Evolutionary conservation across 2,888 invertebrate genomes (phyloP), one percentile per base, ranked within the genome.

Genomic region (Machimus atricapillus): DNA sequence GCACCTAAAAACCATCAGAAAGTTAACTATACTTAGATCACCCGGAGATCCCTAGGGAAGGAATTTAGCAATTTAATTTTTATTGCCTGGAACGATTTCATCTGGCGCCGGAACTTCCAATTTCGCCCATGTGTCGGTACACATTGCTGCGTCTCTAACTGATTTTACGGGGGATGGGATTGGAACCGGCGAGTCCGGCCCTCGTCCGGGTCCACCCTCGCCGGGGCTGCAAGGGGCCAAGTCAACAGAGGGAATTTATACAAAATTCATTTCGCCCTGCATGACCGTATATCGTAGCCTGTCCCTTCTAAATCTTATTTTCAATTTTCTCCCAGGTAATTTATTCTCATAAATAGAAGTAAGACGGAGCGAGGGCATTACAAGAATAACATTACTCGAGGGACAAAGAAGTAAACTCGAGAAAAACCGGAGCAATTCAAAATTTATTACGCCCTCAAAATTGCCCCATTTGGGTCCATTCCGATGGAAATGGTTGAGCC

Each of bases 271-370:
- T 87, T 87, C 74, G 31, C 83, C 85, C 73, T 76, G 56, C 56
- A 81, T 85, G 85, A 82, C 87, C 87, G 88, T 88, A 87, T 88
- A 86, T 87, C 76, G 86, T 79, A 77, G 82, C 52, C 85, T 88
- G 86, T 88, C 86, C 87, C 87, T 83, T 76, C 87, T 88, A 88
- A 88, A 88, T 88, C 88, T 88, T 88, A 88, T 88, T 88, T 88
- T 88, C 88, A 88, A 88, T 88, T 88, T 88, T 88, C 88, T 88
- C 86, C 83, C 83, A 74, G 87, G 88, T 88, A 88, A 88, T 88
- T 88, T 88, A 88, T 88, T 88, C 88, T 88, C 88, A 85, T 86
- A 86, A 85, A 87, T 74, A 82, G 66, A 86, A 87, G 85, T 79
- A 81, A 78, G 74, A 27, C 85, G 74, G 23, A 87, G 77, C 78